Base-by-base conservation (phyloP, 2,888 invertebrate species). In the Pristionchus mayeri region DNA sequence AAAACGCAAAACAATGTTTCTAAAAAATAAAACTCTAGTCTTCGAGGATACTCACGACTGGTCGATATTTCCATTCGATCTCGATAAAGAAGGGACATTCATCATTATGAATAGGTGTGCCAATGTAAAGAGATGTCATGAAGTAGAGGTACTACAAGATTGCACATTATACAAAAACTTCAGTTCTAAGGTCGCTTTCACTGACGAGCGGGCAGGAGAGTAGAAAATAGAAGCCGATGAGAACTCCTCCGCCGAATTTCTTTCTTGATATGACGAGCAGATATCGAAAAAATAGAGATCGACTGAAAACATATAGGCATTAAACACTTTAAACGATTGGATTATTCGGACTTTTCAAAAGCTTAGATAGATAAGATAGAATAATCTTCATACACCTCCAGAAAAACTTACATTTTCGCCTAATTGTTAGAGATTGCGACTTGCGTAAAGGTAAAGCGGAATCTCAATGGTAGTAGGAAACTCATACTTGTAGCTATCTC, bases 71-170 rank as follows among this genome's bases (percentile, higher is more conserved):
- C 82, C 82, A 82, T 11, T 82, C 48, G 82, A 82, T 82, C 37
- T 82, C 82, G 30, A 82, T 82, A 27, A 67, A 82, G n/a, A n/a
- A 48, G 18, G 82, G 82, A 48, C 82, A 82, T 30, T 82, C 82
- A 50, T 82, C 82, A n/a, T 82, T 82, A 44, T 44, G 13, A 1
- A 16, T 27, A 1, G n/a, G 13, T 16, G 48, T 67, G 4, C 82
- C 82, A 11, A 82, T 30, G 21, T 16, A 67, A 3, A 82, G 34
- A 48, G 82, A 27, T 2, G 67, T 27, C 7, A 82, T 27, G 37
- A 63, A 67, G 30, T 82, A 82, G 16, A 67, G 63, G 34, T 82
- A 82, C 82, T 82, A 44, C 30, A 67, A 81, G 1, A 9, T 24
- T 44, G 3, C 7, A 6, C 3, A 27, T 57, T 57, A 24, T n/a